Percentiles rank a stretch among this genome's conserved stretches.
phyloP scores from a whole-genome alignment of 2,797 vertebrate genomes.

The Oreochromis grahami region DNA sequence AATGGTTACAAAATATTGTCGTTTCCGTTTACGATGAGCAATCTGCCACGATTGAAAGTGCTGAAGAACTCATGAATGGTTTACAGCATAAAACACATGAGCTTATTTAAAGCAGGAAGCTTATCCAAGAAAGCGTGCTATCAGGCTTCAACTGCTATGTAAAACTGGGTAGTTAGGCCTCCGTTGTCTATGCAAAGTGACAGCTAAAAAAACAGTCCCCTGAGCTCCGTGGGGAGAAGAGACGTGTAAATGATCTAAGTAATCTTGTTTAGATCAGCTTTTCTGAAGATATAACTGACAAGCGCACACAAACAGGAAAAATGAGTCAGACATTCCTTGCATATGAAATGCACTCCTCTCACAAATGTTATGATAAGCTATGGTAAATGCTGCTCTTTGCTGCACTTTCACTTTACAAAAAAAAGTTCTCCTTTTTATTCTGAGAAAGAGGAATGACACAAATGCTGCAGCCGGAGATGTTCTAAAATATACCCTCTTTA shows the following conservation, averaged over 20 bases:
- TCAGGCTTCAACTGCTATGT: constrained; percentile 36
- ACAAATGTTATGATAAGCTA: constrained; percentile 37
- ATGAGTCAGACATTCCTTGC: constrained; percentile 52
- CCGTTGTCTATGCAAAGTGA: constrained; percentile 47
- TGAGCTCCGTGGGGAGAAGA: constrained; percentile 6
- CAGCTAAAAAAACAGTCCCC: constrained; percentile 10
- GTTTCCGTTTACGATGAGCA: background rate
- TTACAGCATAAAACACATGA: background rate
- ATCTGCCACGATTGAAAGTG: background rate
- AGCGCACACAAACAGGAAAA: background rate
- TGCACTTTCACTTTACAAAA: background rate
- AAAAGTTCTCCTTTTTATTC: background rate
- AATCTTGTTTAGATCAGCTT: constrained; percentile 30
- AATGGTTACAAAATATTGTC: background rate
- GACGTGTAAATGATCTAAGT: constrained; percentile 42
- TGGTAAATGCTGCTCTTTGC: constrained; percentile 11
- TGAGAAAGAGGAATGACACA: constrained; percentile 4
- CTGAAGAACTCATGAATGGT: background rate
- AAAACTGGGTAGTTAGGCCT: constrained; percentile 23
- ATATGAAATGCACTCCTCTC: constrained; percentile 34
- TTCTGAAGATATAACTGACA: constrained; percentile 11
- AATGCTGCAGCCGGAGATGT: background rate
- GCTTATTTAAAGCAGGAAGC: background rate
- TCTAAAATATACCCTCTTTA: constrained; percentile 11
- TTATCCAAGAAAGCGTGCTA: background rate